These are phyloP conservation scores for Camponotus fellah DNA, from an alignment of 2,888 invertebrate genomes.

Conservation along the genomic window DNA sequence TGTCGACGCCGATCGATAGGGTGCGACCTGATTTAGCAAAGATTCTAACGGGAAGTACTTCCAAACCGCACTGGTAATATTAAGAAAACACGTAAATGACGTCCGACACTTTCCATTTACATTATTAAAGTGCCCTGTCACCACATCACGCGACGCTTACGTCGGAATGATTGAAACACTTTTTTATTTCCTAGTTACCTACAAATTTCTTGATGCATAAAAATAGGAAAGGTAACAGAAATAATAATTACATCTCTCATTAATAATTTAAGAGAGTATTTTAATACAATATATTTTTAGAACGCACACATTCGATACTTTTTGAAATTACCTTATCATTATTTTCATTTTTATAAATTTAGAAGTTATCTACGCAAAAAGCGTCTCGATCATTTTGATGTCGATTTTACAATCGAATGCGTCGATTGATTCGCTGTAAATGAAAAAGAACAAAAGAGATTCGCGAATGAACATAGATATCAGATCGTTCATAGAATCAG, in stretches of 20 bases:
- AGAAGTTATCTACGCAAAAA: not conserved
- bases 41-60: conserved; percentile 14
- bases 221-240: not conserved
- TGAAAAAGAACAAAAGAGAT: not conserved
- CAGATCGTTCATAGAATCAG: not conserved
- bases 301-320: not conserved
- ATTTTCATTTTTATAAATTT: not conserved
- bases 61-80: not conserved
- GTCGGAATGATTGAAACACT: not conserved
- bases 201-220: not conserved
- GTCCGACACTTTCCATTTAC: not conserved
- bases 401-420: not conserved
- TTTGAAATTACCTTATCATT: not conserved
- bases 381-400: not conserved
- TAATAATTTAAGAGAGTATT: not conserved
- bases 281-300: not conserved
- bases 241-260: not conserved
- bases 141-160: not conserved
- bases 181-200: not conserved
- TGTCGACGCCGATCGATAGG: conserved; percentile 63
- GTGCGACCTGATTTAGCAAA: conserved; percentile 63
- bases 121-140: not conserved
- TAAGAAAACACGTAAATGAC: conserved; percentile 3
- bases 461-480: not conserved
- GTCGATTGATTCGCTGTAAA: not conserved